phyloP scores from a whole-genome alignment of 1,140 invertebrate genomes.

The Trachymyrmex septentrionalis region DNA sequence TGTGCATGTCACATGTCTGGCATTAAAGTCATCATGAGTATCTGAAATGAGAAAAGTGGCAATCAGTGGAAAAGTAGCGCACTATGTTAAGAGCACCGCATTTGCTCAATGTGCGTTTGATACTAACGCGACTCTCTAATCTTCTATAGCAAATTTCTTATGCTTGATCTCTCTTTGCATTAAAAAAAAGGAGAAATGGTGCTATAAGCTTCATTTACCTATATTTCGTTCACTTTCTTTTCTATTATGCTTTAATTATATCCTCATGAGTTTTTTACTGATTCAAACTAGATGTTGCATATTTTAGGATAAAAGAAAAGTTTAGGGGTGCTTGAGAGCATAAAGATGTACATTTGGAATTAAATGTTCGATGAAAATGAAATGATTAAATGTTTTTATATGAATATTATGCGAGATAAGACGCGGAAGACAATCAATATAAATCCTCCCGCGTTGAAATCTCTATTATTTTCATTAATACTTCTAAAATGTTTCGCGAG shows the following conservation, averaged over 20 bases:
- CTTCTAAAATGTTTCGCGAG: constrained; percentile 9
- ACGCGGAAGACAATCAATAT: constrained; percentile 44
- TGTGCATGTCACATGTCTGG: constrained; percentile 79
- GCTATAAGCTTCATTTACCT: background rate
- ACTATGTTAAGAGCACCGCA: background rate
- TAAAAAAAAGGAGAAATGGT: background rate
- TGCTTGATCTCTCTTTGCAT: background rate
- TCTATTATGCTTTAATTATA: background rate
- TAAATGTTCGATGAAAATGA: background rate
- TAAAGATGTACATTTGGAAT: constrained; percentile 22
- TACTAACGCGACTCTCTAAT: background rate
- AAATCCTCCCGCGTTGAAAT: constrained; percentile 52
- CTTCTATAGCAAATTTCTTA: background rate
- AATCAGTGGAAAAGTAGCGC: constrained; percentile 32
- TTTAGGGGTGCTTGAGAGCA: background rate
- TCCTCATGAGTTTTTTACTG: background rate
- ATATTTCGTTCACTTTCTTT: background rate
- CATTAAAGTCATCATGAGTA: constrained; percentile 57
- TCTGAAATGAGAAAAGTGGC: constrained; percentile 65
- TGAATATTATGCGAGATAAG: background rate
- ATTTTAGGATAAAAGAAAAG: background rate
- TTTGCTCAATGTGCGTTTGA: background rate
- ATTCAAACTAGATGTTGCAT: constrained; percentile 2
- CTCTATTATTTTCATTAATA: constrained; percentile 44
- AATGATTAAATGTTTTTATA: constrained; percentile 2